Base-by-base conservation (phyloP, 2,888 invertebrate genomes). In the Tanypteryx hageni region DNA sequence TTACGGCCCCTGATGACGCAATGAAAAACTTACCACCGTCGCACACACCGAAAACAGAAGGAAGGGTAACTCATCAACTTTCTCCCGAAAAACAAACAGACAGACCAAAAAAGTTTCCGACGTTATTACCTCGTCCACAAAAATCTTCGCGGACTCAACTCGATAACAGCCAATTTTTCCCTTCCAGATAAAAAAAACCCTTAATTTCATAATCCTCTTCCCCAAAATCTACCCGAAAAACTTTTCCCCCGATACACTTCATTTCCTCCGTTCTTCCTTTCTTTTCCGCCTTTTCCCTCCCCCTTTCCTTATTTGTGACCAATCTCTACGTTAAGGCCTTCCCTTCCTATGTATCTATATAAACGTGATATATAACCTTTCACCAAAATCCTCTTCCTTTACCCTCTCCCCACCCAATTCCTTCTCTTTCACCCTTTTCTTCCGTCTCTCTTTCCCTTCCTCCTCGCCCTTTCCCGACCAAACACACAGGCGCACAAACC, bases 41-140 rank as follows among this genome's bases (percentile, higher is more conserved):
- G n/a, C n/a, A 18, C n/a, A 22, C 44, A 44, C 44, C 44, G 44
- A n/a, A 18, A 68, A 10, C 68, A 68, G 68, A n/a, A 68, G 68
- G 22, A 68, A 68, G 22, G 18, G 68, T 22, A 68, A 68, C 22
- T 68, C 68, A 68, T 68, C 68, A 68, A 68, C 22, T 68, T n/a
- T 68, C 68, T 68, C 68, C 68, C n/a, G 68, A 68, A 68, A 68
- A 68, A 68, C 68, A 68, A 16, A 68, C 68, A n/a, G 5, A 68
- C 76, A 76, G 27, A 11, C 27, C 22, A 13, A 13, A 22, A 76
- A 76, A 76, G 22, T 76, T 76, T 13, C 27, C 22, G 27, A 11
- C 27, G 76, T 76, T 76, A 76, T 27, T 27, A 27, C 27, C 76
- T 27, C 22, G 13, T 76, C 76, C 76, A 76, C 76, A 27, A 27